Evolutionary conservation across 2,113 vertebrate species (phyloP).

Genomic region (Microcebus tavaratra): DNA sequence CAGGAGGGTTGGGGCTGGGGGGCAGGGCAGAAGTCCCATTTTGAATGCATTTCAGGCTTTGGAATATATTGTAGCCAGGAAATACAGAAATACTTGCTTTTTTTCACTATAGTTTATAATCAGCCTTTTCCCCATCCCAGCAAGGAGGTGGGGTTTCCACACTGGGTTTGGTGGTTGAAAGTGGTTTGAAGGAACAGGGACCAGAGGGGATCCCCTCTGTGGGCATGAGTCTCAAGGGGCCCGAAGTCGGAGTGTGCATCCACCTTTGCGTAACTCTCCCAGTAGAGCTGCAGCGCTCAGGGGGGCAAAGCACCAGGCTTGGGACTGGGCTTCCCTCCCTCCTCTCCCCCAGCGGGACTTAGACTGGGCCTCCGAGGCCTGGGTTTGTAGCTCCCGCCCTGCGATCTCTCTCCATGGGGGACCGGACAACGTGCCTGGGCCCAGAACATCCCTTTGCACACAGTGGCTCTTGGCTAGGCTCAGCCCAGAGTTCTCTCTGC

Average conservation of each 20-base stretch:
- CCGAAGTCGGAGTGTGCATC: not conserved
- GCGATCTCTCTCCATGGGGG: not conserved
- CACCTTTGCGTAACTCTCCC: not conserved
- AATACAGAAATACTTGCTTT: not conserved
- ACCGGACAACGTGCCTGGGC: not conserved
- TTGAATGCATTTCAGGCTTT: not conserved
- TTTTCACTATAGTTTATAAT: not conserved
- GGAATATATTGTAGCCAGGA: not conserved
- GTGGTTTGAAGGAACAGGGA: not conserved
- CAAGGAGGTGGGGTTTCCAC: not conserved
- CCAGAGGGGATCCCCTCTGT: not conserved
- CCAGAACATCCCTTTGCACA: not conserved
- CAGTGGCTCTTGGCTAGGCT: not conserved
- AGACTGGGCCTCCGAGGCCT: too few relatives aligned
- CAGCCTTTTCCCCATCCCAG: not conserved
- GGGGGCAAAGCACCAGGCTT: too few relatives aligned
- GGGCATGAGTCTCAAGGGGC: not conserved
- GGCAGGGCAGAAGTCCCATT: fast-evolving
- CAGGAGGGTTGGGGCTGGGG: not conserved
- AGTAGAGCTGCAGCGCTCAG: not conserved
- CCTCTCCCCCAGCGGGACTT: too few relatives aligned
- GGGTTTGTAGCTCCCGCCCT: not conserved
- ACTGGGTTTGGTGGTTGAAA: not conserved
- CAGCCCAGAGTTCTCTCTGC: not conserved
- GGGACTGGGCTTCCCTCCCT: too few relatives aligned